Evolutionary conservation across 2,888 invertebrate species (phyloP).

Genomic region (Thecophora atra): DNA sequence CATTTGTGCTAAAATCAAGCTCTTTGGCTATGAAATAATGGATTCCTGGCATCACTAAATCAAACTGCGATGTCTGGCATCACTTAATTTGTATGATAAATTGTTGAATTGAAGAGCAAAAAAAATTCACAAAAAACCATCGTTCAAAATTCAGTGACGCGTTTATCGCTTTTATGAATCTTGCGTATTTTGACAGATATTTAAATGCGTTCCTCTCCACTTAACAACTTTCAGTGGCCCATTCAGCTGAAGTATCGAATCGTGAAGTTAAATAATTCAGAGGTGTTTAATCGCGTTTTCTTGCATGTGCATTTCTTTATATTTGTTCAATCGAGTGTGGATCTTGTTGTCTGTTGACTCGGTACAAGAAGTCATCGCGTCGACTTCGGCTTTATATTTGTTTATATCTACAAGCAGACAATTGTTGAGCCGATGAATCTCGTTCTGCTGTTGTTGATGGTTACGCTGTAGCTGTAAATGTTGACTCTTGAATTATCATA

Average conservation of each 20-base stretch:
- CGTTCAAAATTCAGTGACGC: not conserved
- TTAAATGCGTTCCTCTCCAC: constrained; percentile 13
- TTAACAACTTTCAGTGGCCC: constrained; percentile 29
- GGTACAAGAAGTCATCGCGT: no score
- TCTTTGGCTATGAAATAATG: no score
- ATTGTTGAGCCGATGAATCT: no score
- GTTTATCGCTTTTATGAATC: not conserved
- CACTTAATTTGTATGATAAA: no score
- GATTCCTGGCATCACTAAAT: no score
- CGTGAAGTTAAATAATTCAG: constrained; percentile 60
- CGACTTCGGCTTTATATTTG: not conserved
- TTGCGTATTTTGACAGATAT: not conserved
- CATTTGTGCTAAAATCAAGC: no score
- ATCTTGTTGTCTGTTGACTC: no score
- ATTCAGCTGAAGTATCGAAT: constrained; percentile 37
- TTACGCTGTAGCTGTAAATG: not conserved
- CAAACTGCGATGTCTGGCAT: no score
- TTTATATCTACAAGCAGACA: not conserved
- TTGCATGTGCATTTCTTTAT: not conserved
- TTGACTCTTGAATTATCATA: constrained; percentile 22
- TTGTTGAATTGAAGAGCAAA: no score
- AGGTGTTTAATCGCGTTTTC: constrained; percentile 66
- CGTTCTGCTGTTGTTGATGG: no score
- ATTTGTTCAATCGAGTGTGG: constrained; percentile 15
- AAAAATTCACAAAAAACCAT: no score